Conservation (phyloP, 2,797 vertebrate genomes). For the Pelochelys cantorii region DNA sequence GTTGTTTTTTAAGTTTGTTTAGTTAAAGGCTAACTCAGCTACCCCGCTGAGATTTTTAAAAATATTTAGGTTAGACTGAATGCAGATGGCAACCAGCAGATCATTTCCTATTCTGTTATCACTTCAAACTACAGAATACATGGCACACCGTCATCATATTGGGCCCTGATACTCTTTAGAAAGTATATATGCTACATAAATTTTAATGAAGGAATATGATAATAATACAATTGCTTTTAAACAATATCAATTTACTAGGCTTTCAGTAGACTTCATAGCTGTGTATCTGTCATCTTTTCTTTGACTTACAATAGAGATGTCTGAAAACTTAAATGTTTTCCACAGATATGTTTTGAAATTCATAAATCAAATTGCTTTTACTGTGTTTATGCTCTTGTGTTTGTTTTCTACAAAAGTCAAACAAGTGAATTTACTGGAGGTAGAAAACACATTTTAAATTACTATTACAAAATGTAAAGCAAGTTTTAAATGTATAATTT, state of each 20-base stretch:
- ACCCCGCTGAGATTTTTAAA: not conserved
- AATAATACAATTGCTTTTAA: not conserved
- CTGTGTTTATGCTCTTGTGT: not conserved
- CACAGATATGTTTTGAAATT: not conserved
- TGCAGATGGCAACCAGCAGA: not conserved
- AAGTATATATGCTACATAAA: not conserved
- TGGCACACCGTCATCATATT: not conserved
- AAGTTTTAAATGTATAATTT: not conserved
- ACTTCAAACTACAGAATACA: not conserved
- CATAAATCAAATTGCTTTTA: not conserved
- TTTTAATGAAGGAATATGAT: not conserved
- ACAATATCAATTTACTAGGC: not conserved
- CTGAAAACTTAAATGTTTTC: not conserved
- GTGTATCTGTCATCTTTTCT: not conserved
- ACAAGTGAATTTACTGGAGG: not conserved
- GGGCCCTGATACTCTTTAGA: not conserved
- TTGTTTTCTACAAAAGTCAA: accelerated
- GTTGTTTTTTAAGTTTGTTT: no score
- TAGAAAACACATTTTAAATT: not conserved
- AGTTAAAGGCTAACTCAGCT: no score
- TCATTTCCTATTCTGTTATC: not conserved
- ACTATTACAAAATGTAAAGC: not conserved
- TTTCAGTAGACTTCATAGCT: not conserved
- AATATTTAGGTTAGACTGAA: not conserved
- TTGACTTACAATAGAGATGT: not conserved